Evolutionary conservation across 2,888 invertebrate genomes (phyloP).

Genomic region (Choristoneura rosaceana): DNA sequence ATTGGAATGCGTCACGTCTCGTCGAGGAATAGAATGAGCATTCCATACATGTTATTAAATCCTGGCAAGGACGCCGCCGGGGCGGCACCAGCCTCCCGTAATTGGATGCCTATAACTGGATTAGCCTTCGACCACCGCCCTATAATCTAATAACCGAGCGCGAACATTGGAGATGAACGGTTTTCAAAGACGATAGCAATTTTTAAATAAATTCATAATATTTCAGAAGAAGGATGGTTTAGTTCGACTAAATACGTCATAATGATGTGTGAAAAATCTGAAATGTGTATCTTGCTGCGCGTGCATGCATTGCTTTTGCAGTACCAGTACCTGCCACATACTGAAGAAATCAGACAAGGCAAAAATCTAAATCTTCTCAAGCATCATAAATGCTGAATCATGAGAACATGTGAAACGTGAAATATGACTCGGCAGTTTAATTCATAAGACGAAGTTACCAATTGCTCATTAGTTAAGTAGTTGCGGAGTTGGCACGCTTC

Average conservation of each 20-base stretch:
- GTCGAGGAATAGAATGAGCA: slow-evolving; percentile 46
- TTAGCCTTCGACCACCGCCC: slow-evolving; percentile 52
- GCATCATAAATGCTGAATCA: not conserved
- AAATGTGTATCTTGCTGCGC: too few species aligned
- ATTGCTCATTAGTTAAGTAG: slow-evolving; percentile 11
- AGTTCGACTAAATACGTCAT: too few species aligned
- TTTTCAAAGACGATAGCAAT: not conserved
- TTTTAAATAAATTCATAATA: too few species aligned
- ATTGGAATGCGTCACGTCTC: slow-evolving; percentile 46
- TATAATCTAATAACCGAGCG: slow-evolving; percentile 66
- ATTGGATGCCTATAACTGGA: slow-evolving; percentile 74
- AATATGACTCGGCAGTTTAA: not conserved
- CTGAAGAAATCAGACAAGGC: too few species aligned
- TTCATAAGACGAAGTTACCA: slow-evolving; percentile 1
- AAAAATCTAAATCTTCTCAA: too few species aligned
- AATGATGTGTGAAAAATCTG: too few species aligned
- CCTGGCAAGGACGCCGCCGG: slow-evolving; percentile 52
- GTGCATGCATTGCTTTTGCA: too few species aligned
- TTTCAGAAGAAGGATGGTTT: too few species aligned
- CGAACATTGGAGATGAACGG: not conserved
- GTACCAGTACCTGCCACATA: too few species aligned
- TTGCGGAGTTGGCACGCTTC: slow-evolving; percentile 32
- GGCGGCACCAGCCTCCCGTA: slow-evolving; percentile 54
- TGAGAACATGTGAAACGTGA: not conserved
- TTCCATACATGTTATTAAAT: slow-evolving; percentile 50